phyloP scores from a whole-genome alignment of 2,888 invertebrate species.

The Tolmerus cingulatus region DNA sequence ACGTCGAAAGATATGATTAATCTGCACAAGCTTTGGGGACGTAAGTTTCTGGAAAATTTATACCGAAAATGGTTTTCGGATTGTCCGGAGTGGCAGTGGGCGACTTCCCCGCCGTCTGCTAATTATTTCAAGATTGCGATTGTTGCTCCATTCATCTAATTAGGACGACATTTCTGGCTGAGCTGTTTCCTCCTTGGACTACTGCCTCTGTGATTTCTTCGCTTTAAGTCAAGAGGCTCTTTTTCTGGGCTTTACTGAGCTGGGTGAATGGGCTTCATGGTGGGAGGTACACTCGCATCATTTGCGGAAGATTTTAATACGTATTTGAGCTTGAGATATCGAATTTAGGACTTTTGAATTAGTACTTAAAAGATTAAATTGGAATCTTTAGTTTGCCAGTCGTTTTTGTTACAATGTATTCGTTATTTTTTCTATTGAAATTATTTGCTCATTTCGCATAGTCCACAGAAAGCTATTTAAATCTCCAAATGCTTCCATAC shows the following conservation, averaged over 20 bases:
- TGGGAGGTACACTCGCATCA: not conserved
- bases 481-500: too few species aligned
- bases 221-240: not conserved
- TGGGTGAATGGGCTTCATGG: not conserved
- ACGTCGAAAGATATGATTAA: conserved; percentile 20
- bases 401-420: too few species aligned
- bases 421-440: too few species aligned
- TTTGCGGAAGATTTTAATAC: not conserved
- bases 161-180: not conserved
- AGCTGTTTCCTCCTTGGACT: not conserved
- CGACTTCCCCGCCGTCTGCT: conserved; percentile 8
- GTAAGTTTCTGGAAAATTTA: not conserved
- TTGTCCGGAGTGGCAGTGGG: not conserved
- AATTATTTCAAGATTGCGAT: conserved; percentile 17
- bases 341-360: too few species aligned
- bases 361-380: too few species aligned
- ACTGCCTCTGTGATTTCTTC: not conserved
- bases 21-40: conserved; percentile 22
- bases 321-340: too few species aligned
- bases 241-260: not conserved
- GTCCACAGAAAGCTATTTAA: too few species aligned
- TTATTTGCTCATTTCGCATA: too few species aligned
- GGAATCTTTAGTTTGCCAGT: too few species aligned
- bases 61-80: not conserved
- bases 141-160: conserved; percentile 20